A percentile compares a stretch with the other conserved stretches of the same genome.
Conservation (phyloP, 1,140 invertebrate genomes). For the Cydia amplana region DNA sequence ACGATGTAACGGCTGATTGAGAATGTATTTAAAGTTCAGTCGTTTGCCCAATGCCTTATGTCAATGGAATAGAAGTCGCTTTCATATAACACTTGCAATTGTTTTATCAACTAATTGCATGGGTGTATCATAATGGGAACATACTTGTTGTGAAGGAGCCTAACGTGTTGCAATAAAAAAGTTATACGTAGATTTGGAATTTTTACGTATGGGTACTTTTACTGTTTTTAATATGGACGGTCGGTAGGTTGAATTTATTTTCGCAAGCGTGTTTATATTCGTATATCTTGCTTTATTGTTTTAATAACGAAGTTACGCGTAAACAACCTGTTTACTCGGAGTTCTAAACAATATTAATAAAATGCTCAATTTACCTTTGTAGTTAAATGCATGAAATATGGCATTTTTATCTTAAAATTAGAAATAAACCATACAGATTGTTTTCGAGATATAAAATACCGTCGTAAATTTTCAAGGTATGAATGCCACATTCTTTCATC, state of each 20-base stretch:
- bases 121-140: constrained; percentile 40
- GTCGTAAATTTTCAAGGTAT: too few relatives aligned
- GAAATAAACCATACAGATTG: too few relatives aligned
- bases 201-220: neutral
- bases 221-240: neutral
- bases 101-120: constrained; percentile 44
- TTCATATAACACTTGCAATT: constrained; percentile 8
- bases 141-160: constrained; percentile 38
- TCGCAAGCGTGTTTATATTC: neutral
- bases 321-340: neutral
- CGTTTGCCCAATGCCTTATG: neutral
- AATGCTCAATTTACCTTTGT: constrained; percentile 21
- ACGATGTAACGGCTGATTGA: neutral
- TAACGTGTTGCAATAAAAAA: neutral
- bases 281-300: constrained; percentile 12
- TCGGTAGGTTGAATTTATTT: constrained; percentile 11
- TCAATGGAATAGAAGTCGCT: neutral
- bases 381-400: neutral
- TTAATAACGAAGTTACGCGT: constrained; percentile 26
- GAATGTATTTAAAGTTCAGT: neutral
- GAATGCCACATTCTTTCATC: too few relatives aligned
- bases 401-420: neutral
- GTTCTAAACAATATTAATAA: constrained; percentile 19
- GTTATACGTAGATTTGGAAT: neutral
- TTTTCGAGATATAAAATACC: too few relatives aligned